Conservation (phyloP, 2,797 vertebrate genomes). For the Moxostoma hubbsi region DNA sequence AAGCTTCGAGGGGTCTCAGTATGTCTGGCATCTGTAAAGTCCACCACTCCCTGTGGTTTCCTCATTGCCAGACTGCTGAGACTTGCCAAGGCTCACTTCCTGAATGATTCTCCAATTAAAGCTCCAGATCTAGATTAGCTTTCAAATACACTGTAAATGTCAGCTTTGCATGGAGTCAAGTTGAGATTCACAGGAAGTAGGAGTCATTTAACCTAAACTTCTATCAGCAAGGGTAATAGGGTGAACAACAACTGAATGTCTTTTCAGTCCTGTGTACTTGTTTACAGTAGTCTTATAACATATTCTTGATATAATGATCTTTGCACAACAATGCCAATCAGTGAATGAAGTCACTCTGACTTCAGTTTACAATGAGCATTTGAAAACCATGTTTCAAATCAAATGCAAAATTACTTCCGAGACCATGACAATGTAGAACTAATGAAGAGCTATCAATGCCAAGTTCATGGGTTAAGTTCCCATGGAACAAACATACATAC, state of each 20-base stretch:
- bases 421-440: too few species aligned
- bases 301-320: constrained; percentile 3
- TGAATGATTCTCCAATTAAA: constrained; percentile 59
- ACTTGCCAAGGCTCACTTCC: constrained; percentile 59
- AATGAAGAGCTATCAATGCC: too few species aligned
- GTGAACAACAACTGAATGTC: neutral
- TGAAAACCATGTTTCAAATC: neutral
- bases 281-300: constrained; percentile 2
- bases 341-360: too few species aligned
- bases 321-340: constrained; percentile 7
- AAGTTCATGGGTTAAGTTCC: too few species aligned
- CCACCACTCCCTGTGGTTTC: constrained; percentile 5
- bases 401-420: neutral
- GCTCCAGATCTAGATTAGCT: constrained; percentile 49
- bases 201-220: constrained; percentile 25
- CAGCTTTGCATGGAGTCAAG: constrained; percentile 42
- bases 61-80: constrained; percentile 27
- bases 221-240: constrained; percentile 7
- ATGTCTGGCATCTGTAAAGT: constrained; percentile 41
- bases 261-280: neutral
- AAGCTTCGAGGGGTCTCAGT: constrained; percentile 13
- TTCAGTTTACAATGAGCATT: too few species aligned
- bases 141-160: constrained; percentile 65
- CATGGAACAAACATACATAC: too few species aligned
- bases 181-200: constrained; percentile 27